Conservation (phyloP, 2,113 vertebrate genomes). For the Cygnus atratus region DNA sequence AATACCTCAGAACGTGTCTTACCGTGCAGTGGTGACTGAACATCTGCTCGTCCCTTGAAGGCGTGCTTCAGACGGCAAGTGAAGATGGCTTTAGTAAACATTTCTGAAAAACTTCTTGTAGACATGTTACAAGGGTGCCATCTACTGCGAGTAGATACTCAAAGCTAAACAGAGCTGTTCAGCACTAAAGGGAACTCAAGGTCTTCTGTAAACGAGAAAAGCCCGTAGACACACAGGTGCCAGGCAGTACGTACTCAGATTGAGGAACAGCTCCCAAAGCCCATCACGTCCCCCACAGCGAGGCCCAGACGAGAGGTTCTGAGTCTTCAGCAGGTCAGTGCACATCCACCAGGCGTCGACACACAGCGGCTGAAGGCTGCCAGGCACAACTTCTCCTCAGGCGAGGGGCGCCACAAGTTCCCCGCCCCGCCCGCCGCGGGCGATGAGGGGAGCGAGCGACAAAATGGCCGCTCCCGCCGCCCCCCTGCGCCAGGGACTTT, state of each 20-base stretch:
- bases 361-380: fast-evolving
- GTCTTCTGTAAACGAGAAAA: fast-evolving
- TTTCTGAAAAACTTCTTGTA: fast-evolving
- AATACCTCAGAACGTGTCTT: no score
- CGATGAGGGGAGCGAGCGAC: background rate
- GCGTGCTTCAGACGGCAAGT: fast-evolving
- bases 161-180: fast-evolving
- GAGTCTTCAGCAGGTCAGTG: fast-evolving
- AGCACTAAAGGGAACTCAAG: fast-evolving
- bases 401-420: fast-evolving
- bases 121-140: background rate
- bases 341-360: fast-evolving
- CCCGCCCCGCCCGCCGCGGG: no score
- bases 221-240: fast-evolving
- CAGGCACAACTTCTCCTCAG: background rate
- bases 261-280: fast-evolving
- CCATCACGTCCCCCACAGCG: fast-evolving
- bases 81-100: fast-evolving
- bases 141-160: background rate
- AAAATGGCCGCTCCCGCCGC: background rate
- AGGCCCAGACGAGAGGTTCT: fast-evolving
- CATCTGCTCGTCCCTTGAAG: fast-evolving
- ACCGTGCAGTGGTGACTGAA: fast-evolving
- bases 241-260: fast-evolving
- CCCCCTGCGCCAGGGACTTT: background rate